Base-by-base conservation (phyloP, 2,888 invertebrate genomes). In the Deladenus siricidicola region DNA sequence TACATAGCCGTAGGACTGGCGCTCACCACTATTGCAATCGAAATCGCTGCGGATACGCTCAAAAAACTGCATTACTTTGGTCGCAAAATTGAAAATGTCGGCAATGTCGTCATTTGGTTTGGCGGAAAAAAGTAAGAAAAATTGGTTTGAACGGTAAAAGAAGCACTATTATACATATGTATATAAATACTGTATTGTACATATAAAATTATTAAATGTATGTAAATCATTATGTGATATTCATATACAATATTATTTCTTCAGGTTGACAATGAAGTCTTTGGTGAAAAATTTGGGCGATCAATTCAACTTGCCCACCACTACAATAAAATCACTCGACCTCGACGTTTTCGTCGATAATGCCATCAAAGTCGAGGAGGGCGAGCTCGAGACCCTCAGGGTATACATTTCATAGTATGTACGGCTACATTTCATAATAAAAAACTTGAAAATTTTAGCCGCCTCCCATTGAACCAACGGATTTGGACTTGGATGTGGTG, bases 41-140 rank as follows among this genome's bases (percentile, higher is more conserved):
- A 76, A 62, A 76, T 76, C 23, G 76, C 76, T 4, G 76, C 75
- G 1, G 76, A 76, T 53, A 68, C 69, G 1, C 57, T 76, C 45
- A 76, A 76, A 59, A 70, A 72, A 43, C 54, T 76, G 45, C 76
- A 76, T 58, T 76, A 76, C 57, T 75, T 71, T 45, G 76, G 76
- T 19, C 56, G 76, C 14, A 76, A 76, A 61, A 76, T 76, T 51
- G 75, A 76, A 28, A 75, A 76, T 54, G 76, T 76, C 6, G 76
- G 73, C 48, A 70, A 68, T 44, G 76, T 76, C 0, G 70, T 70
- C 3, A 74, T 76, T 26, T 76, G 76, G 76, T 76, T 76, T 53
- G 76, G 76, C 21, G 75, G 75, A 21, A 62, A 62, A 34, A 50
- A 30, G 61, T 60, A n/a, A 30, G n/a, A n/a, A n/a, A n/a, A n/a